Evolutionary conservation across 1,140 invertebrate species (phyloP), one percentile per base, ranked within the genome.

Genomic region (Helicoverpa armigera): DNA sequence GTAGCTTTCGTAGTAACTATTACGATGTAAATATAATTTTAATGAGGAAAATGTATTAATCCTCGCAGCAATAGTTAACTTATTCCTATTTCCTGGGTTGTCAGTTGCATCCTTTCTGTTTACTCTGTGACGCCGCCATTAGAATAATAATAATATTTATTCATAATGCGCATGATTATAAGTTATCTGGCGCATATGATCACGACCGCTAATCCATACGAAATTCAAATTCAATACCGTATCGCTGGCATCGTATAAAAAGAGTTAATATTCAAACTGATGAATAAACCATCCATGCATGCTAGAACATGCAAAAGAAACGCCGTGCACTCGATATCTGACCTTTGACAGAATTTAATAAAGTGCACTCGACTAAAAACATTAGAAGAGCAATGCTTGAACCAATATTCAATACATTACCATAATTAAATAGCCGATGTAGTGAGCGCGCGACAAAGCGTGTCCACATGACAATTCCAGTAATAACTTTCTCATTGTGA

Each of bases 401-500:
- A 73, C 9, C 54, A 43, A 73, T 73, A 56, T 70, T 56, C 53
- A 79, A 69, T 79, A 70, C 76, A 73, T 80, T 80, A 60, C 48
- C 67, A 73, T 73, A 73, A 80, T 80, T 80, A 80, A 63, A 23
- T 48, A 67, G 61, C 13, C 35, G 31, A 23, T 58, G 29, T 48
- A 50, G 54, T 72, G 54, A 79, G 14, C 74, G 60, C 13, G 29
- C 54, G 31, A 67, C 79, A 81, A 77, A 74, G 80, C 74, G 54
- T 70, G 63, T 72, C 53, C 48, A 61, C 67, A 51, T 81, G 73
- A 70, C 53, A 72, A 81, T 76, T 53, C 50, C 50, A 67, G 63
- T 76, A 81, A 81, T 81, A 70, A 81, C 61, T 81, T 81, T 70
- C 54, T 70, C 60, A 77, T 77, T 77, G 75, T 67, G 61, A 48